phyloP scores from a whole-genome alignment of 2,113 vertebrate species.

The Indicator maculatus region DNA sequence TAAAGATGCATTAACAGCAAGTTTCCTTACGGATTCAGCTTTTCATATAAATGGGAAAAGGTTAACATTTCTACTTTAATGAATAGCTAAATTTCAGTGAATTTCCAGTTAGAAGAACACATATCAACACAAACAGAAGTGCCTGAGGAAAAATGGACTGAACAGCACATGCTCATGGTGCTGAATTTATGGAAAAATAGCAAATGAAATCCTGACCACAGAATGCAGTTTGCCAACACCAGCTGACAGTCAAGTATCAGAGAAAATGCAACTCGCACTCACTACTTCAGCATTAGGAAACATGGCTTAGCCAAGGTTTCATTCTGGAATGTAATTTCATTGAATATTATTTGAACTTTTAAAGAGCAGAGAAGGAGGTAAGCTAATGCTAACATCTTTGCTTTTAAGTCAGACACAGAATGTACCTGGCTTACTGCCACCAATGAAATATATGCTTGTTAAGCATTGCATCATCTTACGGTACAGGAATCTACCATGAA shows the following conservation, averaged over 20 bases:
- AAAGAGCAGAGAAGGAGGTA: not conserved
- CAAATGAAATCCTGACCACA: not conserved
- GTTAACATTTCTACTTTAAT: not conserved
- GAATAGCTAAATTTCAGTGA: not conserved
- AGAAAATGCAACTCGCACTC: not conserved
- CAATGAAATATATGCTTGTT: not conserved
- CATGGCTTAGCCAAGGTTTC: not conserved
- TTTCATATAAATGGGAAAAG: not conserved
- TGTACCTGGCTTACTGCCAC: not conserved
- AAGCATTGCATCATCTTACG: not conserved
- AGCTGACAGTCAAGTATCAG: not conserved
- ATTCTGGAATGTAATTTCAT: not conserved
- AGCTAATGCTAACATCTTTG: not conserved
- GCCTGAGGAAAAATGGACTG: not conserved
- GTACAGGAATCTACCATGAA: not conserved
- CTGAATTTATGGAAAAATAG: not conserved
- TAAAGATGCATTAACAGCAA: not conserved
- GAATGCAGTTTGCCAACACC: not conserved
- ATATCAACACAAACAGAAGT: not conserved
- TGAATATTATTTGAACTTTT: not conserved
- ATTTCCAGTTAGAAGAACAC: slow-evolving; percentile 8
- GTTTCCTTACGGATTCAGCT: not conserved
- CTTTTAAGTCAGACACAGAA: not conserved
- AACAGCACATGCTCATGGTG: not conserved
- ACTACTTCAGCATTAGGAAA: not conserved